Base-by-base conservation (phyloP, 2,113 vertebrate genomes). In the Leptobrachium ailaonicum region DNA sequence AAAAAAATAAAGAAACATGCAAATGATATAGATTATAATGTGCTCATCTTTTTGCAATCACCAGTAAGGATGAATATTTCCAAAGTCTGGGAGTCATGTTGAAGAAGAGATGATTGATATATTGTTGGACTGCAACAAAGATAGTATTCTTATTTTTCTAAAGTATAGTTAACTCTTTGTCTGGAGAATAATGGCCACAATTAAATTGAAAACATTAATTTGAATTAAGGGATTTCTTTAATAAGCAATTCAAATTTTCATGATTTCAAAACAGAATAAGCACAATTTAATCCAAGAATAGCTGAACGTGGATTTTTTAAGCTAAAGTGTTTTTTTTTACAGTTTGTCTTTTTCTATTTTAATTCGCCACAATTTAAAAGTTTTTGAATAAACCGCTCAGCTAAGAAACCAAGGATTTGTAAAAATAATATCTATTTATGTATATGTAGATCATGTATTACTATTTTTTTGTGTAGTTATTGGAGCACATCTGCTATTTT, bases 11-110 rank as follows among this genome's bases (percentile, higher is more conserved):
- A 74, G 68, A 58, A 58, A 5, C 42, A 14, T 73, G 63, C 41
- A 43, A 20, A 69, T 62, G 62, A 60, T 75, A 7, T 66, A 69
- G 66, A 81, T 63, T 67, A 67, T 58, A 73, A 74, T 58, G 64
- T 75, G n/a, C 71, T 75, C 53, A 75, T 74, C 56, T 75, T 81
- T 75, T 69, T 66, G n/a, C 56, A 67, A 68, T 73, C 76, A 78
- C 47, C 67, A 20, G 14, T 78, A 58, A 13, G 58, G 58, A 78
- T 76, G 63, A 78, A 62, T 70, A 32, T 62, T 78, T 68, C 67
- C 76, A 78, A 66, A 60, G 56, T 12, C 54, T 47, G 10, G 43
- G 43, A 10, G 7, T 78, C 43, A 47, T 63, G 70, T 47, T 78
- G 56, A 63, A 63, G 40, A 41, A 47, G 32, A 78, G 62, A 71